These are phyloP conservation scores for Panurus biarmicus DNA, from an alignment of 2,113 vertebrate species.

Conservation along the genomic window DNA sequence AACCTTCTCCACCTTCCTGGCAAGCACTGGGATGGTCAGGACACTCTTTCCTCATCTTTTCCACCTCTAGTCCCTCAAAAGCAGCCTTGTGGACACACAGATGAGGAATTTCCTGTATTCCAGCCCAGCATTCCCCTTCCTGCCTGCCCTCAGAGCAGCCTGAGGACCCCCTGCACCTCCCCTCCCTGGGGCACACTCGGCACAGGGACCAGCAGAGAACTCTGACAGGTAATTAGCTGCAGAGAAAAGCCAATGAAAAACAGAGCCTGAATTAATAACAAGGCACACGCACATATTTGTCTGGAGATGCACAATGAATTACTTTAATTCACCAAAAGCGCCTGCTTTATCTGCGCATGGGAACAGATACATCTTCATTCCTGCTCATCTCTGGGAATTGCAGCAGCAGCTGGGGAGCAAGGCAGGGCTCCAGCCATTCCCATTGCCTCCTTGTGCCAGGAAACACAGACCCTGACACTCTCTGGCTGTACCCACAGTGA, in stretches of 20 bases:
- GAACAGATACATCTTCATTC: slow-evolving; percentile 9
- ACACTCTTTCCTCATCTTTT: neutral
- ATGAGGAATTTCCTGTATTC: neutral
- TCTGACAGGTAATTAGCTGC: slow-evolving; percentile 50
- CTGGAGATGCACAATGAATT: slow-evolving; percentile 51
- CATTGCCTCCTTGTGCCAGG: neutral
- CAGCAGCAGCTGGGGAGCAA: neutral
- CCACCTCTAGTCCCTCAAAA: neutral
- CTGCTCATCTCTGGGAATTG: neutral
- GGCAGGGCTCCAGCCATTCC: neutral
- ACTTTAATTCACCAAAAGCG: slow-evolving; percentile 49
- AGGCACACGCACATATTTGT: neutral
- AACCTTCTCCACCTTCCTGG: no score
- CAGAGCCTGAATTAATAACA: slow-evolving; percentile 49
- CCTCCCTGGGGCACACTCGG: neutral
- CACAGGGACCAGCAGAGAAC: neutral
- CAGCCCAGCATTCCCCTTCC: neutral
- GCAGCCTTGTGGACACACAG: neutral
- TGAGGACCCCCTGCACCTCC: neutral
- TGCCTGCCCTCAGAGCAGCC: neutral
- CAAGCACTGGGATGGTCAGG: neutral
- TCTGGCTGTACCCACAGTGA: accelerated
- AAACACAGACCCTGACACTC: accelerated
- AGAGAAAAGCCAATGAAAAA: slow-evolving; percentile 43
- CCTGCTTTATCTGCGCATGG: neutral